Conservation (phyloP, 2,797 vertebrate species). For the Pangasius larnaudii region DNA sequence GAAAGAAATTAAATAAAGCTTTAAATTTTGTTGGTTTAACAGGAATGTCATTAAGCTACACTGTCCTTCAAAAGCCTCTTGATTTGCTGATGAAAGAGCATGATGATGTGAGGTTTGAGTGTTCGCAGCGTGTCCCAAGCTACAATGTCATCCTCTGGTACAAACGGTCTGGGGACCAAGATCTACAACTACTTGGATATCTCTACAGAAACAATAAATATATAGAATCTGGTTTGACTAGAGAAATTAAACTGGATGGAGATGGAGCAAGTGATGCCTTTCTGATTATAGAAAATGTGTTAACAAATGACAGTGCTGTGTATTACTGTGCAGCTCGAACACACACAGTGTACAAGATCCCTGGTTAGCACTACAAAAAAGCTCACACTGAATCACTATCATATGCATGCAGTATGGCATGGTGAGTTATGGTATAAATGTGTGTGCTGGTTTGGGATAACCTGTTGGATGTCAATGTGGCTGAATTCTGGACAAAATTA, state of each 20-base stretch:
- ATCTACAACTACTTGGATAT: slow-evolving; percentile 58
- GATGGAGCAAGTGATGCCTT: slow-evolving; percentile 26
- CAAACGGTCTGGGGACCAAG: slow-evolving; percentile 43
- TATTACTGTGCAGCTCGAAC: slow-evolving; percentile 67
- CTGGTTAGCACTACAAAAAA: slow-evolving; percentile 59
- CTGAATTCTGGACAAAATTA: too few relatives aligned
- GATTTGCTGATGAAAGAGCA: slow-evolving; percentile 17
- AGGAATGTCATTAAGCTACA: slow-evolving; percentile 20
- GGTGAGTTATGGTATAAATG: not conserved
- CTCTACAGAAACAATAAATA: accelerated
- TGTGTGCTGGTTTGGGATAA: not conserved
- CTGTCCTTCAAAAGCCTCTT: slow-evolving; percentile 55
- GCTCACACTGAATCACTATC: not conserved
- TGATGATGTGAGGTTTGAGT: slow-evolving; percentile 39
- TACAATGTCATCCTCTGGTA: slow-evolving; percentile 66
- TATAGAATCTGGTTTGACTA: slow-evolving; percentile 1
- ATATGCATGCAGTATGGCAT: not conserved
- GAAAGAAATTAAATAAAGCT: not conserved
- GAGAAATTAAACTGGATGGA: slow-evolving; percentile 48
- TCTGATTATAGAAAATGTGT: slow-evolving; percentile 40
- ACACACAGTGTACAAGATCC: slow-evolving; percentile 58
- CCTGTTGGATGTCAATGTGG: not conserved
- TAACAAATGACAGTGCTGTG: slow-evolving; percentile 47
- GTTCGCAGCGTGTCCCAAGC: slow-evolving; percentile 48
- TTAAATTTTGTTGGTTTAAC: not conserved